Percentiles rank a stretch among this genome's conserved stretches.
Evolutionary conservation across 2,888 invertebrate species (phyloP).

Genomic region (Anthophora plumipes): DNA sequence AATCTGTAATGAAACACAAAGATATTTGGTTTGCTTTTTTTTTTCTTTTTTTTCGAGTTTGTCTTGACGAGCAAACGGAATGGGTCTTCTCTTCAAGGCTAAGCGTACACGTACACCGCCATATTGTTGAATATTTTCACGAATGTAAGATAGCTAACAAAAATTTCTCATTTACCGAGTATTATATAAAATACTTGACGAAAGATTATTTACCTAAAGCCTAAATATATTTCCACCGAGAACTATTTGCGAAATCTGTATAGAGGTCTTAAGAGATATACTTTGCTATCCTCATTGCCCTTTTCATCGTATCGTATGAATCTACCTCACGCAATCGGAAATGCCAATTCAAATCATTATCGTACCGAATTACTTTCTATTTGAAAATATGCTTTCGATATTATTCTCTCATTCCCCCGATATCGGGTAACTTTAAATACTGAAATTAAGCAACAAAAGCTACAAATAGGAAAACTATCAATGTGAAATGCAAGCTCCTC

Average conservation of each 20-base stretch:
- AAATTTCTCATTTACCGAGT: not conserved
- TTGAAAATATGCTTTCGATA: slow-evolving; percentile 32
- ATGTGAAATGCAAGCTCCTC: slow-evolving; percentile 66
- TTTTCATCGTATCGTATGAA: slow-evolving; percentile 38
- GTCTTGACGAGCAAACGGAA: slow-evolving; percentile 41
- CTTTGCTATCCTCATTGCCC: slow-evolving; percentile 31
- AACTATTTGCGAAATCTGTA: slow-evolving; percentile 32
- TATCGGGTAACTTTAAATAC: slow-evolving; percentile 42
- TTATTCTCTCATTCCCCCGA: slow-evolving; percentile 43
- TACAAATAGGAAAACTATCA: slow-evolving; percentile 71
- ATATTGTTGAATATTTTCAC: slow-evolving; percentile 63
- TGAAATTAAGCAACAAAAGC: slow-evolving; percentile 56
- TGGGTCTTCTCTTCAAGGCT: slow-evolving; percentile 21
- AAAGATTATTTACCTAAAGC: slow-evolving; percentile 52
- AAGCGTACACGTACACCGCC: slow-evolving; percentile 62
- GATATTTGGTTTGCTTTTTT: no score
- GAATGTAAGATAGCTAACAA: slow-evolving; percentile 20
- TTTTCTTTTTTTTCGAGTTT: no score
- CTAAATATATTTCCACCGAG: slow-evolving; percentile 42
- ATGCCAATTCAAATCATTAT: slow-evolving; percentile 36
- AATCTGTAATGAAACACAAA: slow-evolving; percentile 77
- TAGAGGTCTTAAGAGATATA: slow-evolving; percentile 21
- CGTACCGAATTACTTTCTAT: slow-evolving; percentile 25
- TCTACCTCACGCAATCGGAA: slow-evolving; percentile 41
- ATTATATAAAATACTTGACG: slow-evolving; percentile 13